Percentiles rank a stretch among this genome's conserved stretches.
phyloP scores from a whole-genome alignment of 2,888 invertebrate genomes.

The Melieria picta region DNA sequence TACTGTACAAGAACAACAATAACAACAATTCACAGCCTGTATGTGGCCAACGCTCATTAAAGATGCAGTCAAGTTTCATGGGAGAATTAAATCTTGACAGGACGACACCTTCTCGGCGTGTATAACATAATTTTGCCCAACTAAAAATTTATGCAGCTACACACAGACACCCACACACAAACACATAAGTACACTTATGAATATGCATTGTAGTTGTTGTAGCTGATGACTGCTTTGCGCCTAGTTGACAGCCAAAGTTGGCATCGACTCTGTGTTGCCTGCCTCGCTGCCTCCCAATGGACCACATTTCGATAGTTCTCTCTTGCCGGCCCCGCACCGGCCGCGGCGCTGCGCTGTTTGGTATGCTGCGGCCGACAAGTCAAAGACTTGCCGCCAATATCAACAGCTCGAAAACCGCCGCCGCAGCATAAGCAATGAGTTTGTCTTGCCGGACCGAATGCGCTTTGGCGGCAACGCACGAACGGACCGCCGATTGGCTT shows the following conservation, averaged over 20 bases:
- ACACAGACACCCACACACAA: background rate
- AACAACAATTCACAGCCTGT: background rate
- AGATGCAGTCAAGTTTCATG: constrained; percentile 57
- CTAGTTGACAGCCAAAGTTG: too few relatives aligned
- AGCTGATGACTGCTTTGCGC: constrained; percentile 1
- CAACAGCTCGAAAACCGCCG: background rate
- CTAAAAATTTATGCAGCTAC: constrained; percentile 12
- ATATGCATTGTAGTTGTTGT: background rate
- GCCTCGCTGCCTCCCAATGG: too few relatives aligned
- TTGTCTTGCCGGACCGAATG: constrained; percentile 32
- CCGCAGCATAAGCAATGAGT: constrained; percentile 39
- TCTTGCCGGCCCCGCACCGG: too few relatives aligned
- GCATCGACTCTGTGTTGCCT: too few relatives aligned
- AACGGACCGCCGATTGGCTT: background rate
- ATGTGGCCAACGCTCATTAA: constrained; percentile 49
- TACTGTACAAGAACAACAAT: constrained; percentile 24
- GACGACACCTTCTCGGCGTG: constrained; percentile 44
- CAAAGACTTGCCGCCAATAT: too few relatives aligned
- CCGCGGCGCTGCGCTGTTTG: too few relatives aligned
- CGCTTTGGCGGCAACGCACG: background rate
- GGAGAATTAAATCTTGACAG: constrained; percentile 57
- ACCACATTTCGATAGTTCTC: too few relatives aligned
- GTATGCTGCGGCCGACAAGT: too few relatives aligned
- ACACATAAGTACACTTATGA: background rate
- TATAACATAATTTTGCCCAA: constrained; percentile 52